A percentile compares a stretch with the other conserved stretches of the same genome.
Conservation (phyloP, 2,797 vertebrate genomes). For the Menidia menidia region DNA sequence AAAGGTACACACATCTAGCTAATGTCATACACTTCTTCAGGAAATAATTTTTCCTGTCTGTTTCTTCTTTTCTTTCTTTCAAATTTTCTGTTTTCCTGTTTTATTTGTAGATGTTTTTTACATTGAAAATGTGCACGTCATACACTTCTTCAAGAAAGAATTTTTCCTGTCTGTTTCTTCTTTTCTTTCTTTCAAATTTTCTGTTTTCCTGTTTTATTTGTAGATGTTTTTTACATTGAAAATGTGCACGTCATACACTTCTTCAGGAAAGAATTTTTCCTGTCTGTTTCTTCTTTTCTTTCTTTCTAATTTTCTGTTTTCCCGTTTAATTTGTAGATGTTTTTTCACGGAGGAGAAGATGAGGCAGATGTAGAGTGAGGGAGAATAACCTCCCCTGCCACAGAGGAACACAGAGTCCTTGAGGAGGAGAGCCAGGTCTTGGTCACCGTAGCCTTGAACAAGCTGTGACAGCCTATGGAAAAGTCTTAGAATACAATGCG, state of each 20-base stretch:
- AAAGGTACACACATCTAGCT: background rate
- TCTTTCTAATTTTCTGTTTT: constrained; percentile 3
- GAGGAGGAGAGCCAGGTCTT: constrained; percentile 70
- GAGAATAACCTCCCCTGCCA: constrained; percentile 66
- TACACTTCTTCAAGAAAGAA: background rate
- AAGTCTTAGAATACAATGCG: constrained; percentile 47
- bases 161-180: background rate
- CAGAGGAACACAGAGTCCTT: constrained; percentile 74
- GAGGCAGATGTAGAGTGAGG: constrained; percentile 13
- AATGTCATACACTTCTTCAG: background rate
- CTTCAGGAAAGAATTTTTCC: background rate
- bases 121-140: constrained; percentile 25
- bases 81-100: constrained; percentile 5
- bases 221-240: constrained; percentile 16
- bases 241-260: constrained; percentile 13
- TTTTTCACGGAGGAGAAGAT: constrained; percentile 23
- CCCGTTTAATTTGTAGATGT: constrained; percentile 10
- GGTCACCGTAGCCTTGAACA: constrained; percentile 85
- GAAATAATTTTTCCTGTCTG: background rate
- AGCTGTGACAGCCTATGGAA: constrained; percentile 72
- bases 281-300: constrained; percentile 4
- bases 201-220: constrained; percentile 9
- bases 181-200: constrained; percentile 9
- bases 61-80: constrained; percentile 3
- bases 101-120: constrained; percentile 16